Base-by-base conservation (phyloP, 2,888 invertebrate genomes). In the Scaptomyza polygonia region DNA sequence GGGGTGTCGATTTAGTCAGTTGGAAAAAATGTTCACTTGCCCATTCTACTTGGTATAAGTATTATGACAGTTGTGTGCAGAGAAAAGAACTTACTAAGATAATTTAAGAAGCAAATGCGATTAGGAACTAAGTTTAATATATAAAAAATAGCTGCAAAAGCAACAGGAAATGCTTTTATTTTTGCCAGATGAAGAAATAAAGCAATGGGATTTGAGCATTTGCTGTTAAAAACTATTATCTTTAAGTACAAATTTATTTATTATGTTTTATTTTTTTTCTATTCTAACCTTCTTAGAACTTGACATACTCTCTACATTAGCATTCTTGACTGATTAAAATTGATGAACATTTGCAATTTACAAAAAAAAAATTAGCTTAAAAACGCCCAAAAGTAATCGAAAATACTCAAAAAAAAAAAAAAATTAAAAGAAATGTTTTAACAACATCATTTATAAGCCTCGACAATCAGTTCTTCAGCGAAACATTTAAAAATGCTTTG, bases 401-500 rank as follows among this genome's bases (percentile, higher is more conserved):
- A 66, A 74, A 62, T 39, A n/a, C 44, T 49, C 68, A 56, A 48
- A 21, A 21, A 25, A 0, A 5, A 25, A 14, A 48, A 65, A 56
- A 40, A 48, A 44, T 43, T 34, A 9, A 48, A 58, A 59, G 42
- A 55, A 54, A 49, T 36, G 27, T 29, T 51, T 44, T 14, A 62
- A 72, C 61, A 79, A 58, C 77, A 82, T 85, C 86, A 85, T 82
- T 82, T 82, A 85, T 82, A 82, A 82, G 83, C 80, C 86, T 70
- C 78, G 79, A 81, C 85, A 75, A 70, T 77, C 61, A 79, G 53
- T 73, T 71, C 44, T 63, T 65, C 76, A 69, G 49, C 67, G 63
- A 86, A 84, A 71, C 85, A 86, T 82, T 85, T 77, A 72, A 86
- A 85, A 82, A 64, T 75, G 75, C 56, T 49, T 55, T 79, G 69